Evolutionary conservation across 1,140 invertebrate species (phyloP).

Genomic region (Zophobas atratus): DNA sequence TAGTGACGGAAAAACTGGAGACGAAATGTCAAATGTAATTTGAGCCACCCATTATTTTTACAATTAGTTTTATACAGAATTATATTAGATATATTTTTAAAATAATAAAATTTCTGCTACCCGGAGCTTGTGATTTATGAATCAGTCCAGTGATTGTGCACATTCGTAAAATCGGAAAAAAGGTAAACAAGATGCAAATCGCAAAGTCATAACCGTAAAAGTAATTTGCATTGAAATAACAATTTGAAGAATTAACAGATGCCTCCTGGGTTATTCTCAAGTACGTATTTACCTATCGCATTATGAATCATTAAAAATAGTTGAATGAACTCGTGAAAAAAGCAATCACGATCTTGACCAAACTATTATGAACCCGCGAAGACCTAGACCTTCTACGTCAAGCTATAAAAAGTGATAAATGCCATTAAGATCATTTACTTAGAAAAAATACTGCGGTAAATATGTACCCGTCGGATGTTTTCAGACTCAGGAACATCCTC

Average conservation of each 20-base stretch:
- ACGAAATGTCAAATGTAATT: background rate
- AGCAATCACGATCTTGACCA: slow-evolving; percentile 1
- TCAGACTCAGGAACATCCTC: no score
- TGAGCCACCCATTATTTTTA: background rate
- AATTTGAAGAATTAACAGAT: background rate
- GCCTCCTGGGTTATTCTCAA: background rate
- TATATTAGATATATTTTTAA: no score
- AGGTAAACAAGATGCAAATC: slow-evolving; percentile 2
- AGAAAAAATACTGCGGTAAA: no score
- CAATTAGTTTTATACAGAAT: no score
- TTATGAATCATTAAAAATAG: slow-evolving; percentile 4
- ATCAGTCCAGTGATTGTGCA: no score
- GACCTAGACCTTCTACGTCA: background rate
- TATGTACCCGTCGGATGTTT: no score
- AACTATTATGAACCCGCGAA: background rate
- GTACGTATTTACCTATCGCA: background rate
- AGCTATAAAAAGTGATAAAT: no score
- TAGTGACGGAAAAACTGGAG: background rate
- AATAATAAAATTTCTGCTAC: no score
- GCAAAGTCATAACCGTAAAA: background rate
- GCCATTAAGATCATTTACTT: no score
- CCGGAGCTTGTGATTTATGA: no score
- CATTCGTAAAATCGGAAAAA: background rate
- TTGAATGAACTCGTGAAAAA: slow-evolving; percentile 30
- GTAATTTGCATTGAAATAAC: slow-evolving; percentile 1